Percentiles rank a stretch among this genome's conserved stretches.
These are phyloP conservation scores for Proisotoma minuta DNA, from an alignment of 2,888 invertebrate genomes.

Conservation along the genomic window DNA sequence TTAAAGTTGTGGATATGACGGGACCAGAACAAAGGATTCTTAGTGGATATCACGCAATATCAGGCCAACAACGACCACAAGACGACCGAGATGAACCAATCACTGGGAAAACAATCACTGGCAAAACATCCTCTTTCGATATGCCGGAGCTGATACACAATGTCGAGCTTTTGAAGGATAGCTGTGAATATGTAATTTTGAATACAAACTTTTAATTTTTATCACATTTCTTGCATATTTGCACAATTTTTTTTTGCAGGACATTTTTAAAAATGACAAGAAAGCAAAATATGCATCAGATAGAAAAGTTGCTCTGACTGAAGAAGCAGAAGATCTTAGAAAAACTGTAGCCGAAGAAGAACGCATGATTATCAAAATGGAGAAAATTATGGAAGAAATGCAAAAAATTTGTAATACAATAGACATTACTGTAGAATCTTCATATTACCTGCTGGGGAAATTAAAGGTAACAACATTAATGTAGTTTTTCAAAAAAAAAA, in stretches of 20 bases:
- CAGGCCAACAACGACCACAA: constrained; percentile 58
- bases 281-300: constrained; percentile 72
- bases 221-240: constrained; percentile 1
- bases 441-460: constrained; percentile 58
- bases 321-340: constrained; percentile 69
- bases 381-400: constrained; percentile 64
- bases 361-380: constrained; percentile 65
- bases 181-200: constrained; percentile 74
- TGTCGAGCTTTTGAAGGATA: constrained; percentile 73
- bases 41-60: constrained; percentile 86
- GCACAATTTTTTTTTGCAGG: constrained; percentile 53
- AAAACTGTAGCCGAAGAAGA: constrained; percentile 67
- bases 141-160: constrained; percentile 90
- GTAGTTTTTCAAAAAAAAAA: too few relatives aligned
- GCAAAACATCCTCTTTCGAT: constrained; percentile 51
- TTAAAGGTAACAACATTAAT: too few relatives aligned
- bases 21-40: constrained; percentile 88
- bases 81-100: constrained; percentile 51
- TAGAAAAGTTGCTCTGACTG: constrained; percentile 68
- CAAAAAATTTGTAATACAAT: constrained; percentile 53
- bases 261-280: constrained; percentile 81
- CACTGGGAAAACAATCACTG: constrained; percentile 21
- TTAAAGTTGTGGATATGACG: constrained; percentile 98
- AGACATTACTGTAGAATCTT: constrained; percentile 59
- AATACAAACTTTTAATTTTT: neutral